Conservation (phyloP, 1,140 invertebrate genomes). For the Colletes gigas region DNA sequence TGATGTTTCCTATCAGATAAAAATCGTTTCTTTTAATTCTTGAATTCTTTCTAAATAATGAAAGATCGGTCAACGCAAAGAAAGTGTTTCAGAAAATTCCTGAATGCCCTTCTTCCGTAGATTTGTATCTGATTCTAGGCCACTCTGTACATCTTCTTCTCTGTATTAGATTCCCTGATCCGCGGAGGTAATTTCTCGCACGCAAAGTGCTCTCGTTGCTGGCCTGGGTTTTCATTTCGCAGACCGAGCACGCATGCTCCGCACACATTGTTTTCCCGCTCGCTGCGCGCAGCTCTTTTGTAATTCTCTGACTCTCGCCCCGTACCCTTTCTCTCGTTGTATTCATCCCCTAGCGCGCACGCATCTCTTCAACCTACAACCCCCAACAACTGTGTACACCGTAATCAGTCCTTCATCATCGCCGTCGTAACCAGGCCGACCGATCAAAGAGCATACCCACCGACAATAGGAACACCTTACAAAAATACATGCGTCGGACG, state of each 20-base stretch:
- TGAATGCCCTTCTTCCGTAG: not conserved
- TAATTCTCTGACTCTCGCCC: conserved; percentile 11
- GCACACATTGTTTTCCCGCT: conserved; percentile 46
- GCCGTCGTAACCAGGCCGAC: conserved; percentile 41
- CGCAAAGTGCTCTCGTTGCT: conserved; percentile 31
- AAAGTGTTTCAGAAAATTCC: not conserved
- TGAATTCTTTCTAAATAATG: too few relatives aligned
- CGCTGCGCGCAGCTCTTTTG: conserved; percentile 47
- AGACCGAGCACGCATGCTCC: conserved; percentile 12
- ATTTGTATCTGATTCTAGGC: not conserved
- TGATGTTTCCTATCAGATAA: too few relatives aligned
- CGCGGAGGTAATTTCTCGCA: conserved; percentile 50
- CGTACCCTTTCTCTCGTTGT: not conserved
- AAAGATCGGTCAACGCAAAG: too few relatives aligned
- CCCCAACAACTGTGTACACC: not conserved
- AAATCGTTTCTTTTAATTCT: too few relatives aligned
- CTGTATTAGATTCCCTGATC: conserved; percentile 26
- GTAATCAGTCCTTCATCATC: conserved; percentile 61
- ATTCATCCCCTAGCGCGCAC: conserved; percentile 17
- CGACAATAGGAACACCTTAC: conserved; percentile 35
- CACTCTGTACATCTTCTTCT: not conserved
- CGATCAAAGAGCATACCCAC: conserved; percentile 54
- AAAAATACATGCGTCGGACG: conserved; percentile 4
- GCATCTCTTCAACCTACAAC: conserved; percentile 29
- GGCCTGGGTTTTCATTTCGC: conserved; percentile 46